phyloP scores from a whole-genome alignment of 2,797 vertebrate species.

The Phataginus tricuspis region DNA sequence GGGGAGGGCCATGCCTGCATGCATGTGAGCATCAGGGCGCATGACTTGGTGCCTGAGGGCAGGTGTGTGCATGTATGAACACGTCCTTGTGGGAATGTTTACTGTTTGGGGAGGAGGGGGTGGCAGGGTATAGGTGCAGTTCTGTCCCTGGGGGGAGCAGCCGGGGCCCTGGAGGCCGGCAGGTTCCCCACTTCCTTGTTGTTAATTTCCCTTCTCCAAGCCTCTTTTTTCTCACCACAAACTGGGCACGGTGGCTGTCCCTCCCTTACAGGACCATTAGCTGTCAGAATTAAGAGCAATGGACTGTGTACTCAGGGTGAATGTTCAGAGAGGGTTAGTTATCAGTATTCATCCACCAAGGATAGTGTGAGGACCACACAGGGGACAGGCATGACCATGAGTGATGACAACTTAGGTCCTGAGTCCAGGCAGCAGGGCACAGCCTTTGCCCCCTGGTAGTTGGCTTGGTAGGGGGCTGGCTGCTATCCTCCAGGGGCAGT shows the following conservation, averaged over 20 bases:
- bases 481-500: not conserved
- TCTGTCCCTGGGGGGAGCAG: not conserved
- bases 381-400: not conserved
- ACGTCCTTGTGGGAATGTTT: not conserved
- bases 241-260: not conserved
- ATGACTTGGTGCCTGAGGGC: fast-evolving
- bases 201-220: not conserved
- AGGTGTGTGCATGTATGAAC: too few species aligned
- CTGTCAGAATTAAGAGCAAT: not conserved
- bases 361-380: not conserved
- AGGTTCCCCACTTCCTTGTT: not conserved
- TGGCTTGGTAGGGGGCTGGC: not conserved
- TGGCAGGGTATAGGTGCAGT: too few species aligned
- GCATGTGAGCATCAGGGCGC: too few species aligned
- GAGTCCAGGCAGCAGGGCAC: not conserved
- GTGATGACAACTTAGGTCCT: not conserved
- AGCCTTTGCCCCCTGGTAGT: not conserved
- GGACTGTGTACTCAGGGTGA: not conserved
- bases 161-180: too few species aligned
- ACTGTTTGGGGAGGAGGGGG: not conserved
- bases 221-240: not conserved
- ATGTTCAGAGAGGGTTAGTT: not conserved
- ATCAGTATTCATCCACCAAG: not conserved
- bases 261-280: fast-evolving
- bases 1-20: fast-evolving